Conservation (phyloP, 2,113 vertebrate species). For the Trogon melanurus region DNA sequence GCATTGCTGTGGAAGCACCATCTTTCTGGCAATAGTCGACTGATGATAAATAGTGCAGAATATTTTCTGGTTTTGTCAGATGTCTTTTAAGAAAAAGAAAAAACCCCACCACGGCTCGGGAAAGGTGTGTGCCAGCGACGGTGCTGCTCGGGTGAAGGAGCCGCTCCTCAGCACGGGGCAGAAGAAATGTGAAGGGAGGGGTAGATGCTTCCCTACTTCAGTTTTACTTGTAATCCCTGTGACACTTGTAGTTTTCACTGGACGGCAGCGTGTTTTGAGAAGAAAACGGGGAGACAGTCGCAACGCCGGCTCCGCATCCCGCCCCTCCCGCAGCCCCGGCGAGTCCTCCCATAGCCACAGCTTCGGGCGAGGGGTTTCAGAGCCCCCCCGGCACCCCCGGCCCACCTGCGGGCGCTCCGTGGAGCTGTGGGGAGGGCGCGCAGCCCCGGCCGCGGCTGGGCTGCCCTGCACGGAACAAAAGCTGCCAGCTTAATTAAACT, state of each 20-base stretch:
- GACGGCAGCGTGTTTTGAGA: neutral
- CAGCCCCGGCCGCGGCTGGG: no score
- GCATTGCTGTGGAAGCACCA: neutral
- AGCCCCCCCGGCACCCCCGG: no score
- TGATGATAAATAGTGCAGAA: neutral
- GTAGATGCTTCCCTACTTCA: neutral
- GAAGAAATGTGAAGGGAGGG: neutral
- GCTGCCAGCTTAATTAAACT: neutral
- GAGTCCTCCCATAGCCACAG: no score
- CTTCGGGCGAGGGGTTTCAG: no score
- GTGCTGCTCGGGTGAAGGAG: neutral
- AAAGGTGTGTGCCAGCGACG: neutral
- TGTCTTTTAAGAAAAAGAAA: neutral
- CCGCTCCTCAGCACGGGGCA: accelerated
- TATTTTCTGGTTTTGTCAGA: neutral
- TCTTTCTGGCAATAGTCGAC: neutral
- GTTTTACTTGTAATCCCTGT: no score
- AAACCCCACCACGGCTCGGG: accelerated
- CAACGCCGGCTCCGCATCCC: neutral
- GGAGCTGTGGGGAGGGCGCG: no score
- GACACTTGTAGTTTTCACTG: no score
- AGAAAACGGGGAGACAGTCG: neutral
- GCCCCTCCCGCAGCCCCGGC: neutral
- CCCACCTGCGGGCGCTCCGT: no score
- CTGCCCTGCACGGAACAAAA: no score